Base-by-base conservation (phyloP, 2,888 invertebrate genomes). In the Eueremaeus valkanovi region DNA sequence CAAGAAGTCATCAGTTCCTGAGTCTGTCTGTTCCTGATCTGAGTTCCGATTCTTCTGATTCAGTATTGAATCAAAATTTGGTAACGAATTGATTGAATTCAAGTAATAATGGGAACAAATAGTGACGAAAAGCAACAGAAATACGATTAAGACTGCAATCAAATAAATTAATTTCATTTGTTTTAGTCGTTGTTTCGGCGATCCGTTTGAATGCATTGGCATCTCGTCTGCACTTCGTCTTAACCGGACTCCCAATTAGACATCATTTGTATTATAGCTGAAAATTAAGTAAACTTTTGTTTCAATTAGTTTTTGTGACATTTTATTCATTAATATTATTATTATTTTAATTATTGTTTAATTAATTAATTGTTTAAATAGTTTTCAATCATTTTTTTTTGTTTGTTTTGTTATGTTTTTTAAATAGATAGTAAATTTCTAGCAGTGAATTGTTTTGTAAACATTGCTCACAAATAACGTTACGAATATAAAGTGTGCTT, bases 41-140 rank as follows among this genome's bases (percentile, higher is more conserved):
- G 13, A 21, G 36, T 36, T 11, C 16, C 21, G 6, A 21, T 66
- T 36, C n/a, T 61, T 29, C 29, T 1, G 42, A 3, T 36, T 61
- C 29, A 21, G n/a, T 3, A 36, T 36, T 66, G 66, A 36, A 13
- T 68, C 42, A 33, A 66, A 66, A n/a, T 21, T 42, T 61, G 29
- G 61, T 16, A 18, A 31, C 8, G 61, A 61, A 11, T 61, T 27
- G 24, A 68, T 24, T 42, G 68, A 40, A 42, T 68, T 68, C 6
- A 68, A 21, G 24, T 68, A 68, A 42, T 68, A 68, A 42, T 68
- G 68, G 13, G n/a, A n/a, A 21, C 40, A 6, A 68, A 68, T 13
- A 24, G 40, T 13, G 16, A 68, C 11, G 16, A 68, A 42, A 16
- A 68, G 68, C 33, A 68, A 21, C 3, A 68, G 21, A 27, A 68